Base-by-base conservation (phyloP, 2,888 invertebrate species). In the Alcis repandata region DNA sequence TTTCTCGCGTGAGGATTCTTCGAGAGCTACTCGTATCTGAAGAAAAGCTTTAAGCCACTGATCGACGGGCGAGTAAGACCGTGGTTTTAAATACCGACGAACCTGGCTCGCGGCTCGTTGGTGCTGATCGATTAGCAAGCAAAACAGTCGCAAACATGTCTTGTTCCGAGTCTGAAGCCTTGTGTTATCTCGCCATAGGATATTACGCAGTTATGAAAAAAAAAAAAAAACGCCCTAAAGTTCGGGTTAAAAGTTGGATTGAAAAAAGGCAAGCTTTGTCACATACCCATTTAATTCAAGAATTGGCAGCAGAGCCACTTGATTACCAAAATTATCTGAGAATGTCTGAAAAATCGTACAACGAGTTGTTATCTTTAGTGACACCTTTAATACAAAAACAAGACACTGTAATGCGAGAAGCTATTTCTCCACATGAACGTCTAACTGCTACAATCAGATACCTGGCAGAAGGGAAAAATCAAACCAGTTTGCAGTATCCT, bases 331-430 rank as follows among this genome's bases (percentile, higher is more conserved):
- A 45, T 20, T 46, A 46, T 46, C 22, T 46, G 11, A 20, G 45
- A 46, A 63, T 63, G 63, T 27, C 45, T 48, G 63, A 63, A 58
- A 22, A 36, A 17, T 32, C 40, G 48, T 63, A 63, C n/a, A n/a
- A n/a, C 27, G 48, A 58, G 58, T 33, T 63, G 36, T 48, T 63
- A 33, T n/a, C 20, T 15, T 41, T 66, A 49, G 58, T 66, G 40
- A 61, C 66, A 53, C 66, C 66, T 48, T 61, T 69, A 46, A 66
- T 69, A 66, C 56, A 40, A 48, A 69, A 69, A 69, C 57, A 65
- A 51, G 60, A 63, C 57, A 69, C 69, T 57, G 51, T 46, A 43
- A 69, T 69, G 69, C 60, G 69, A 66, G 58, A 66, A 53, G 46
- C 52, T 60, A 66, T 66, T 66, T 64, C 68, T 53, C 58, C 68